Conservation (phyloP, 1,140 invertebrate species). For the Plectrocnemia conspersa region DNA sequence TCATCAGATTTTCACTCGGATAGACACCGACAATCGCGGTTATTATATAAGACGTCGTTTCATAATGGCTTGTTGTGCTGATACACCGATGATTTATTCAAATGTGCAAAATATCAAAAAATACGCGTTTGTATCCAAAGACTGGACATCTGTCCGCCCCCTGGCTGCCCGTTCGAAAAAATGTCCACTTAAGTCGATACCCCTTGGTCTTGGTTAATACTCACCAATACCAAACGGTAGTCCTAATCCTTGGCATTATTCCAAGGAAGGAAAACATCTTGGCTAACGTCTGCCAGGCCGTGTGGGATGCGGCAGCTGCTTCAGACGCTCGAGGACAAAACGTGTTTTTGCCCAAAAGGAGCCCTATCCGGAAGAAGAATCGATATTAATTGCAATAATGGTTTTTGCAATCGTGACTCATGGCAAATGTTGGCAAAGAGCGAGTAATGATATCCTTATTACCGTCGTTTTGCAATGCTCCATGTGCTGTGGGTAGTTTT, state of each 20-base stretch:
- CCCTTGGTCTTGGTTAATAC: not conserved
- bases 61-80: too few species aligned
- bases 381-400: not conserved
- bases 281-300: too few species aligned
- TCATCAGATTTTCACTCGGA: slow-evolving; percentile 10
- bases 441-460: not conserved
- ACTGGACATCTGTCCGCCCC: slow-evolving; percentile 18
- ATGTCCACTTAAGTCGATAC: slow-evolving; percentile 33
- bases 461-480: too few species aligned
- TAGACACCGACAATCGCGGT: slow-evolving; percentile 7
- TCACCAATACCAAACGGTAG: too few species aligned
- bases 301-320: slow-evolving; percentile 6
- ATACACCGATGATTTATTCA: too few species aligned
- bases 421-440: not conserved
- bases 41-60: too few species aligned
- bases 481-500: too few species aligned
- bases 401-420: not conserved
- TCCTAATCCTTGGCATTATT: slow-evolving; percentile 16
- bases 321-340: slow-evolving; percentile 13
- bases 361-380: too few species aligned
- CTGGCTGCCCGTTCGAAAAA: slow-evolving; percentile 24
- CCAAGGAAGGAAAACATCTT: slow-evolving; percentile 19
- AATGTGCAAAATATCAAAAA: too few species aligned
- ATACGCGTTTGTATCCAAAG: too few species aligned
- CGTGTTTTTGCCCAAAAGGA: slow-evolving; percentile 13